Evolutionary conservation across 2,888 invertebrate genomes (phyloP).

Genomic region (Lymantria monacha): DNA sequence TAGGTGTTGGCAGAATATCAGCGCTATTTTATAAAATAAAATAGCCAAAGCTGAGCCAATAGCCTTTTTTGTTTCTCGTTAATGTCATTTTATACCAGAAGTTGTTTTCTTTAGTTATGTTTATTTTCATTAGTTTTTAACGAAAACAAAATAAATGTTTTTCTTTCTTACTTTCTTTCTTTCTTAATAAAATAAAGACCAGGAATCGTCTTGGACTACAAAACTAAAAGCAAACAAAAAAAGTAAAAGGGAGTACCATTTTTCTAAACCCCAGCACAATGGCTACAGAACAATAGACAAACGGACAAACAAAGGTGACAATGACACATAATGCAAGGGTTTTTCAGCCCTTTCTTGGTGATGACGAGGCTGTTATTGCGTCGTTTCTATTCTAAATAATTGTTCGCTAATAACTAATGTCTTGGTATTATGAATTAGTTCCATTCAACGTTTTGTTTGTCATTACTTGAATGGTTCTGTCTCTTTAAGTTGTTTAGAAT

Average conservation of each 20-base stretch:
- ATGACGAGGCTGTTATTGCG: slow-evolving; percentile 25
- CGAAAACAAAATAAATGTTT: no score
- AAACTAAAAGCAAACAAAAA: slow-evolving; percentile 18
- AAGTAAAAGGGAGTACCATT: slow-evolving; percentile 1
- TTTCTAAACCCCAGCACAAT: slow-evolving; percentile 6
- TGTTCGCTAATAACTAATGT: slow-evolving; percentile 12
- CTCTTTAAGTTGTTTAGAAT: not conserved
- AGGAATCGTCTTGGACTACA: not conserved
- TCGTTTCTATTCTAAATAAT: slow-evolving; percentile 31
- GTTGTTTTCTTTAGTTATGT: no score
- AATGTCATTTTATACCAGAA: no score
- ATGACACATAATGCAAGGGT: slow-evolving; percentile 2
- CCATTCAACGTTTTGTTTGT: not conserved
- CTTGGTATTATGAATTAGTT: slow-evolving; percentile 3
- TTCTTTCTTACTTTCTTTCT: no score
- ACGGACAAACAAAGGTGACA: slow-evolving; percentile 5
- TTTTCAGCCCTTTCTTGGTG: slow-evolving; percentile 25
- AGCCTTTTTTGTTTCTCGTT: no score
- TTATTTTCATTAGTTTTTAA: no score
- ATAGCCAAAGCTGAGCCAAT: no score
- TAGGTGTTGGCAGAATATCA: no score
- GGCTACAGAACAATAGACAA: slow-evolving; percentile 4
- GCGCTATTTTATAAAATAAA: no score
- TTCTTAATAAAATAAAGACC: not conserved
- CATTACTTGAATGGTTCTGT: not conserved